These are phyloP conservation scores for Eulemur macaco DNA, from an alignment of 2,113 vertebrate species.

Conservation along the genomic window DNA sequence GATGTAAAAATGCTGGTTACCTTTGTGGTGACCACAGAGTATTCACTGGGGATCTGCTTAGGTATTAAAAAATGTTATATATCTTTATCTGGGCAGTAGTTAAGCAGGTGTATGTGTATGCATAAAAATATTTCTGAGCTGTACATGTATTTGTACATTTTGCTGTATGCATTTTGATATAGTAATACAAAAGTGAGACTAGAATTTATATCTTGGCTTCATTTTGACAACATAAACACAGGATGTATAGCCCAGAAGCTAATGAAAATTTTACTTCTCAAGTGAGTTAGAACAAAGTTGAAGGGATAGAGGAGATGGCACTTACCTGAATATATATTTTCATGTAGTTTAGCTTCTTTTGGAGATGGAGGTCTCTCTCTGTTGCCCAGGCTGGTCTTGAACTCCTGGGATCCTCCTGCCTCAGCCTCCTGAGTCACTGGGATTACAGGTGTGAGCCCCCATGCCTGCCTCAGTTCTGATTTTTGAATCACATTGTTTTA, in stretches of 20 bases:
- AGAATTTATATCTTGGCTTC: not conserved
- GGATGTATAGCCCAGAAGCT: not conserved
- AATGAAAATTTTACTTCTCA: constrained; percentile 15
- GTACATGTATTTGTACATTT: not conserved
- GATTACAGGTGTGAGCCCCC: too few species aligned
- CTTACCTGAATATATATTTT: not conserved
- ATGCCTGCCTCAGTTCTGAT: not conserved
- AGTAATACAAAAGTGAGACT: not conserved
- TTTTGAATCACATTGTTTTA: not conserved
- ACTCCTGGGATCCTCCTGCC: too few species aligned
- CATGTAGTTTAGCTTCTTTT: not conserved
- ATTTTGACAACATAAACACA: constrained; percentile 25
- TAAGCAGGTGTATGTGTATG: not conserved
- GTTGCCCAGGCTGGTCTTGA: too few species aligned
- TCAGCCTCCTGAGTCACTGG: too few species aligned
- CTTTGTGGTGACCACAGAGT: not conserved
- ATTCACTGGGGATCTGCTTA: not conserved
- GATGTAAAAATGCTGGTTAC: not conserved
- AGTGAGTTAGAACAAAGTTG: not conserved
- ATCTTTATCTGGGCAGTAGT: not conserved
- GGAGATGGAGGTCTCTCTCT: too few species aligned
- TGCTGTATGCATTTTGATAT: not conserved
- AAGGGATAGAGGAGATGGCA: not conserved
- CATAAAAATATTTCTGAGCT: not conserved
- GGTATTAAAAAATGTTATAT: not conserved